These are phyloP conservation scores for Gonatopus flavifemur DNA, from an alignment of 1,140 invertebrate genomes.

Conservation along the genomic window DNA sequence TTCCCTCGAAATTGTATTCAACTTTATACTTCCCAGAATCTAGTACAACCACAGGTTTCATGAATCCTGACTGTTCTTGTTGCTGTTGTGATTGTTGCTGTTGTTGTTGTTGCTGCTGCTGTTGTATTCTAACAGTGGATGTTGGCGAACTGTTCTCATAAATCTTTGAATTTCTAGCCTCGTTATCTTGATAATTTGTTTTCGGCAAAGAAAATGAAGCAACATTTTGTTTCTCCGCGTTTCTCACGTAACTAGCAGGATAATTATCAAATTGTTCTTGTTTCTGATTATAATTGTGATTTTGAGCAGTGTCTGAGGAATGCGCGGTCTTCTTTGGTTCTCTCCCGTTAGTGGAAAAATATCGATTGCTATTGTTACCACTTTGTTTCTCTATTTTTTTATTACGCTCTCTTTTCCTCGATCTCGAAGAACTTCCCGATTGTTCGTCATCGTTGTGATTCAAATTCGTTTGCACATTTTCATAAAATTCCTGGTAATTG, in stretches of 20 bases:
- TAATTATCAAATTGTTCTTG: too few relatives aligned
- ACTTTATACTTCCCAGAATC: constrained; percentile 36
- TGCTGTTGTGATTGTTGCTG: not conserved
- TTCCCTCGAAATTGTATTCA: constrained; percentile 21
- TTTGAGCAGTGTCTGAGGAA: too few relatives aligned
- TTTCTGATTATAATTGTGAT: too few relatives aligned
- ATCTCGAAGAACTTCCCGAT: not conserved
- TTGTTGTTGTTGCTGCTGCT: not conserved
- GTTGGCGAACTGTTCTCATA: too few relatives aligned
- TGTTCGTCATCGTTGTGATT: not conserved
- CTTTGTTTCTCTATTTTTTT: constrained; percentile 22
- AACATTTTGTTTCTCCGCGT: too few relatives aligned
- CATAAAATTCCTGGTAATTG: constrained; percentile 48
- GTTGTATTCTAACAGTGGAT: constrained; percentile 2
- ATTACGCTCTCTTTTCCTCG: constrained; percentile 7
- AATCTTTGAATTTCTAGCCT: too few relatives aligned
- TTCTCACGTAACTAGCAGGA: too few relatives aligned
- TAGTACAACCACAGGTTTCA: constrained; percentile 38
- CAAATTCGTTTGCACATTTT: constrained; percentile 10
- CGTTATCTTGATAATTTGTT: constrained; percentile 18
- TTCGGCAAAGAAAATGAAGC: constrained; percentile 26
- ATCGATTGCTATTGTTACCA: too few relatives aligned
- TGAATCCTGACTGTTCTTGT: constrained; percentile 18
- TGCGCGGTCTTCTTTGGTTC: too few relatives aligned
- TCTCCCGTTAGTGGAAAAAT: too few relatives aligned